Base-by-base conservation (phyloP, 2,888 invertebrate species). In the Atrina japonica region DNA sequence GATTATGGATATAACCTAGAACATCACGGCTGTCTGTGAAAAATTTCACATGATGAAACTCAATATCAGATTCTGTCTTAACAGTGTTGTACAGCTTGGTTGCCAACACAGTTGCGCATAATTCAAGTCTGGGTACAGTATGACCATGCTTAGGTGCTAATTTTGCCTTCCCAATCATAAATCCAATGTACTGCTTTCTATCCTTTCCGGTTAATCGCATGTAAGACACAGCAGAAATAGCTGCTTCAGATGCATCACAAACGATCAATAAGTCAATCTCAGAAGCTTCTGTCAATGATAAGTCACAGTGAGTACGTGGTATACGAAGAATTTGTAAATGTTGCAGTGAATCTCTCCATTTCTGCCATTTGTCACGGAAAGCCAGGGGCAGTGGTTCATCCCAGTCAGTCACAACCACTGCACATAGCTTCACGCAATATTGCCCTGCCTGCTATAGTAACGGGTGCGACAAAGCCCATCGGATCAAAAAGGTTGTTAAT, bases 111-210 rank as follows among this genome's bases (percentile, higher is more conserved):
- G 73, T 70, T n/a, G 73, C 73, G 21, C 64, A 64, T 16, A 73
- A 43, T 35, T 73, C 73, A 9, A 73, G 56, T 60, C 70, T 56
- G 14, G 73, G 73, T 7, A 66, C 35, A 11, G 66, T 56, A 16
- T 60, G 65, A 16, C 72, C 60, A 59, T 66, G 65, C 29, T 61
- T 27, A 5, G 76, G 76, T 50, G 76, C 59, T 7, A 73, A 47
- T 41, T 66, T 73, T 27, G 70, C 29, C 47, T 76, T 73, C 7
- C 73, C 73, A 6, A 61, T 9, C 18, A 71, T 29, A 6, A 71
- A 66, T 40, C 63, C 55, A 9, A 35, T 5, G 16, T 35, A 18
- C 16, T 16, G 25, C 14, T 40, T 2, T 27, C 50, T 59, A 29
- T 41, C 23, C 14, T 30, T 29, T 16, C 2, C 2, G 0, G 49